These are phyloP conservation scores for Microplitis demolitor DNA, from an alignment of 1,140 invertebrate genomes.

Conservation along the genomic window DNA sequence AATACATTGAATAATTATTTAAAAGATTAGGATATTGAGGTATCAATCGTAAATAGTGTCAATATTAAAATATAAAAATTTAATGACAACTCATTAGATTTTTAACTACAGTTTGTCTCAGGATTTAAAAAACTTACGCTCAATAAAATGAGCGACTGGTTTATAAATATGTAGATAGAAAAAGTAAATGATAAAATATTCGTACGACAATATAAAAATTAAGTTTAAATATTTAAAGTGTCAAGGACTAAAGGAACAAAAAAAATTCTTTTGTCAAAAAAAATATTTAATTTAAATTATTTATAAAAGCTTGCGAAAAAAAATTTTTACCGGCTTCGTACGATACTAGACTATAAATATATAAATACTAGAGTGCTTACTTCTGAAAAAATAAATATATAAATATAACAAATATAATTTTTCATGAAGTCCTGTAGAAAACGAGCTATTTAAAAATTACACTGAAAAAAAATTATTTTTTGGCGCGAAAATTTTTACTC, in stretches of 20 bases:
- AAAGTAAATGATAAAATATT: neutral
- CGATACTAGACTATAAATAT: too few relatives aligned
- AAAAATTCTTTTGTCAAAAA: neutral
- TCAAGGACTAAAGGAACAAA: neutral
- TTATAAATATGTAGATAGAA: neutral
- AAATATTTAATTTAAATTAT: neutral
- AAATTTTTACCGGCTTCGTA: too few relatives aligned
- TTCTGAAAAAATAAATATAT: slow-evolving; percentile 1
- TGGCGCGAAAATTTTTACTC: too few relatives aligned
- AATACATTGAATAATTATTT: too few relatives aligned
- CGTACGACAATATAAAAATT: neutral
- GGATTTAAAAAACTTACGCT: neutral
- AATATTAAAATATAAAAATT: neutral
- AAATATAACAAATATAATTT: neutral
- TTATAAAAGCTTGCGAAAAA: too few relatives aligned
- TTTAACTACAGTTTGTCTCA: neutral
- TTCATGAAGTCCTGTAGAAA: slow-evolving; percentile 25
- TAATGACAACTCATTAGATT: neutral
- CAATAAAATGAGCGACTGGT: neutral
- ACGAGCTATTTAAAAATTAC: slow-evolving; percentile 19
- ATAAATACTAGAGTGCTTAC: too few relatives aligned
- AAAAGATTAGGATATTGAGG: too few relatives aligned
- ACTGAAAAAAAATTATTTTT: too few relatives aligned
- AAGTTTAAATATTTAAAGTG: neutral
- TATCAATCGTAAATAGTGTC: neutral